These are phyloP conservation scores for Hydrotaea cyrtoneurina DNA, from an alignment of 2,888 invertebrate genomes.

Conservation along the genomic window DNA sequence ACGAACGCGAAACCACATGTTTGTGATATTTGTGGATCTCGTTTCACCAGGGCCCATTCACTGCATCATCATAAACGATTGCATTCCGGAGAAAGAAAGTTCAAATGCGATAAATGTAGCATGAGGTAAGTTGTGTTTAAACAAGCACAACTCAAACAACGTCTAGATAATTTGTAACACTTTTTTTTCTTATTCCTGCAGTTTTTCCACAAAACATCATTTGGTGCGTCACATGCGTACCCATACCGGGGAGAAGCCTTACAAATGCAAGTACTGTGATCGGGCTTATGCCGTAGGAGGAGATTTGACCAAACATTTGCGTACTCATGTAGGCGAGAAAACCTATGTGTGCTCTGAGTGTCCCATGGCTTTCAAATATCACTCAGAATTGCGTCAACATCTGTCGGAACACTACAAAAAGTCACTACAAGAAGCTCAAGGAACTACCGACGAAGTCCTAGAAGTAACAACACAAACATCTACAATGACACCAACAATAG, in stretches of 20 bases:
- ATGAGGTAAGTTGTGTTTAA: conserved; percentile 71
- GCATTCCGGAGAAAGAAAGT: not conserved
- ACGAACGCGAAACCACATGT: conserved; percentile 83
- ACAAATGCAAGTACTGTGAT: conserved; percentile 82
- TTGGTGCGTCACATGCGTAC: conserved; percentile 82
- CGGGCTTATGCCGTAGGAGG: conserved; percentile 82
- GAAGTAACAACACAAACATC: not conserved
- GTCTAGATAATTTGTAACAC: too few species aligned
- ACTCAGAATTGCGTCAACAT: conserved; percentile 72
- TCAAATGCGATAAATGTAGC: conserved; percentile 69
- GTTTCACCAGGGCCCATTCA: conserved; percentile 74
- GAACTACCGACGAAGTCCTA: conserved; percentile 68
- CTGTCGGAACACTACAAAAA: conserved; percentile 71
- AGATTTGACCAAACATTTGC: conserved; percentile 77
- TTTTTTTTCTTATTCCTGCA: too few species aligned
- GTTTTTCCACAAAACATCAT: conserved; percentile 82
- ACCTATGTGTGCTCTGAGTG: conserved; percentile 81
- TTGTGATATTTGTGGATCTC: conserved; percentile 84
- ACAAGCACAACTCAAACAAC: too few species aligned
- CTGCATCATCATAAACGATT: not conserved
- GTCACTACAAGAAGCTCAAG: conserved; percentile 77
- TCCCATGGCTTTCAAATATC: conserved; percentile 72
- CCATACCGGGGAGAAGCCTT: conserved; percentile 82
- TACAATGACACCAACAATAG: not conserved
- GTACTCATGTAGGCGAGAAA: conserved; percentile 82